These are phyloP conservation scores for Macropis europaea DNA, from an alignment of 2,888 invertebrate species.

Conservation along the genomic window DNA sequence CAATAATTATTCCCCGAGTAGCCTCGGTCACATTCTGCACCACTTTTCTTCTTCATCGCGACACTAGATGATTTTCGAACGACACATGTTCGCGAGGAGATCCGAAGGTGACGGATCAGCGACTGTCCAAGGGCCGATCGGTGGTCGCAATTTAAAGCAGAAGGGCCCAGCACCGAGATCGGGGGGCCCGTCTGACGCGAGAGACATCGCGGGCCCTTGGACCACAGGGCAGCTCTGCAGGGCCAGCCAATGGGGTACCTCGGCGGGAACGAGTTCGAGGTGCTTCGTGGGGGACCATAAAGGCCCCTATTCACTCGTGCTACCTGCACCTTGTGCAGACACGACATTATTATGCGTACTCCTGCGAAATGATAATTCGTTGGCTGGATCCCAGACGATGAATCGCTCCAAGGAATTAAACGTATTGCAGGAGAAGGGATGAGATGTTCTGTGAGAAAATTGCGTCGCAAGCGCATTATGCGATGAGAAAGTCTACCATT, in stretches of 20 bases:
- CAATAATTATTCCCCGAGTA: too few species aligned
- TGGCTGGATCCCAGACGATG: conserved; percentile 7
- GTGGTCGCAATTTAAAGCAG: background rate
- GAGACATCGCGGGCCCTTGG: conserved; percentile 61
- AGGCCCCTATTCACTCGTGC: conserved; percentile 24
- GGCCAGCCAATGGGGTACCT: conserved; percentile 64
- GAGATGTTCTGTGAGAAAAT: conserved; percentile 22
- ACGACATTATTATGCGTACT: conserved; percentile 47
- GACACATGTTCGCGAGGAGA: background rate
- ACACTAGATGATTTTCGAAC: too few species aligned
- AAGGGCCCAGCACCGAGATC: conserved; percentile 35
- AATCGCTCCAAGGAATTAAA: conserved; percentile 9
- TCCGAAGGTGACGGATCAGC: background rate
- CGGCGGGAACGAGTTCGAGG: conserved; percentile 64
- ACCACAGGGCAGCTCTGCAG: conserved; percentile 62
- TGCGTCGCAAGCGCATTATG: too few species aligned
- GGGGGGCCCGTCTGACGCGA: conserved; percentile 52
- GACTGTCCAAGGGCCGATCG: background rate
- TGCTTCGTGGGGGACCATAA: conserved; percentile 57
- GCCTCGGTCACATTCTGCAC: background rate
- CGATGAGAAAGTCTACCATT: too few species aligned
- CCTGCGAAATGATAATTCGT: conserved; percentile 15
- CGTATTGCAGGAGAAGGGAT: background rate
- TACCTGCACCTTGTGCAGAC: conserved; percentile 40
- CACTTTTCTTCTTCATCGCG: background rate